Evolutionary conservation across 2,113 vertebrate species (phyloP).

Genomic region (Peucedramus taeniatus): DNA sequence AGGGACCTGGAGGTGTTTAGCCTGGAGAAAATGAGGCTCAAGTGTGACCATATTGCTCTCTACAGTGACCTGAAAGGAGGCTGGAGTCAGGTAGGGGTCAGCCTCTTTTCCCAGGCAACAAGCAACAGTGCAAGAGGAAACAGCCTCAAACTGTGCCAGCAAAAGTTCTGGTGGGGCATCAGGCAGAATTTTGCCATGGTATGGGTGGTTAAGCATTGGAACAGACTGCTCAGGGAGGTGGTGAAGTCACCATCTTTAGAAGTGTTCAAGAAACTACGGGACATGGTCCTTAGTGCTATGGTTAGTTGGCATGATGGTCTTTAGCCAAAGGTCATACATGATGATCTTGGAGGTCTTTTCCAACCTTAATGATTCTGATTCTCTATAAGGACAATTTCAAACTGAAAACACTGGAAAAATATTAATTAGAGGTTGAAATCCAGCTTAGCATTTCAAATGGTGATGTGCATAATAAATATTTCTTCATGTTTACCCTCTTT

Average conservation of each 20-base stretch:
- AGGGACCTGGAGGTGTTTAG: background rate
- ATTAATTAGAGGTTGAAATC: background rate
- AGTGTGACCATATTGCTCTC: background rate
- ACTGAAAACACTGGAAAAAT: background rate
- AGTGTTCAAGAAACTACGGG: background rate
- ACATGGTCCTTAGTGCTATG: background rate
- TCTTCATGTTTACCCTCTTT: background rate
- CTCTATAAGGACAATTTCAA: background rate
- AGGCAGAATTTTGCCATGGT: background rate
- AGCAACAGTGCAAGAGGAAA: background rate
- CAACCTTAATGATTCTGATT: background rate
- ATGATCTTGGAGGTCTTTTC: background rate
- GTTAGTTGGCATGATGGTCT: background rate
- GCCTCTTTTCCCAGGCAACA: background rate
- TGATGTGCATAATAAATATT: background rate
- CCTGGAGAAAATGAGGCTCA: background rate
- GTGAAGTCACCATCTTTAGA: background rate
- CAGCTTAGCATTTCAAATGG: background rate
- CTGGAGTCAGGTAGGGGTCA: accelerated
- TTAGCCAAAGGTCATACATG: background rate
- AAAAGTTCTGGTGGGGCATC: background rate
- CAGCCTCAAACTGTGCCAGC: background rate
- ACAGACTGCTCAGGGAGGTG: accelerated
- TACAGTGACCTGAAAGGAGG: background rate
- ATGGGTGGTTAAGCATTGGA: background rate